Percentiles rank a stretch among this genome's conserved stretches.
These are phyloP conservation scores for Odontamblyopus lacepedii DNA, from an alignment of 2,797 vertebrate species.

Conservation along the genomic window DNA sequence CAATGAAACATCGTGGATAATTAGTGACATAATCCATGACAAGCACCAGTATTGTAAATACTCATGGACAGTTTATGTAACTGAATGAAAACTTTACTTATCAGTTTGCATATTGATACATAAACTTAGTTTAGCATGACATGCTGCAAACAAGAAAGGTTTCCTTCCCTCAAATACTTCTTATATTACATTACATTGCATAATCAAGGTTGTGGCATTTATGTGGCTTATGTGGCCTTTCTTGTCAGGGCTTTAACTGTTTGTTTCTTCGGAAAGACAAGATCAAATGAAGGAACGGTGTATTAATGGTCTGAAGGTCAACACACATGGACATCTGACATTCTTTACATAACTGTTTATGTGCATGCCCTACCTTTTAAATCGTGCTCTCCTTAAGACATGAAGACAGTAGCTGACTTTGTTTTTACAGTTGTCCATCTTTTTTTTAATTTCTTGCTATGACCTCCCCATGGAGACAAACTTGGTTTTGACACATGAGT, in stretches of 20 bases:
- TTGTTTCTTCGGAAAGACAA: constrained; percentile 44
- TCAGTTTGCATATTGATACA: constrained; percentile 6
- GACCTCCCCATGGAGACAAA: constrained; percentile 61
- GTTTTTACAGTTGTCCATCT: constrained; percentile 68
- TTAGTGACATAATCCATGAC: background rate
- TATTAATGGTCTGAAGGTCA: constrained; percentile 47
- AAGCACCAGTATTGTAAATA: background rate
- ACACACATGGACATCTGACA: constrained; percentile 16
- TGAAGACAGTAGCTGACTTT: constrained; percentile 35
- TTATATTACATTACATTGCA: constrained; percentile 59
- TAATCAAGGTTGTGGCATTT: constrained; percentile 68
- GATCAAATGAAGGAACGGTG: constrained; percentile 51
- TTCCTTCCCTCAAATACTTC: constrained; percentile 44
- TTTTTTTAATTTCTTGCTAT: constrained; percentile 59
- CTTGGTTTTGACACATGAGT: constrained; percentile 47
- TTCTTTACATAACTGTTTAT: constrained; percentile 12
- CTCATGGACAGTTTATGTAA: background rate
- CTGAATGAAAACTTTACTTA: background rate
- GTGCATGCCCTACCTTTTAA: constrained; percentile 15
- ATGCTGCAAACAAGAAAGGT: constrained; percentile 45
- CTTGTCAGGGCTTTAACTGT: constrained; percentile 37
- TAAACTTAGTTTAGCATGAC: constrained; percentile 26
- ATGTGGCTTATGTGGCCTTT: constrained; percentile 36
- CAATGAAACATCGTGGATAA: constrained; percentile 41
- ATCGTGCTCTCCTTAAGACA: constrained; percentile 17